phyloP scores from a whole-genome alignment of 2,113 vertebrate genomes.

The Halichoerus grypus region DNA sequence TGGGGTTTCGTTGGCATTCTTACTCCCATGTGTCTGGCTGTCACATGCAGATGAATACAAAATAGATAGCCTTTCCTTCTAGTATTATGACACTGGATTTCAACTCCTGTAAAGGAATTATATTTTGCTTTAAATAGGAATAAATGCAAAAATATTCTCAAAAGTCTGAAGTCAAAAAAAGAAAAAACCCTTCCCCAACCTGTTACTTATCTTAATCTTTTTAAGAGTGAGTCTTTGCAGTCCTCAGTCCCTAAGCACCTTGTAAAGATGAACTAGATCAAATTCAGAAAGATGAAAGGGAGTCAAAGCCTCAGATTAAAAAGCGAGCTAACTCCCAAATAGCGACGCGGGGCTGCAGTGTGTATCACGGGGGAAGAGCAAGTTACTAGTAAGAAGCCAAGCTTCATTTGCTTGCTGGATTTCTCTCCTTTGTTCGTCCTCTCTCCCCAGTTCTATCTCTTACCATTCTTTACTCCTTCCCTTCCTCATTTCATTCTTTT shows the following conservation, averaged over 20 bases:
- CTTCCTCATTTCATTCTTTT: neutral
- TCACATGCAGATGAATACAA: neutral
- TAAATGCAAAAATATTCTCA: conserved; percentile 62
- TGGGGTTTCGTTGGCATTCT: neutral
- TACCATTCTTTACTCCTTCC: neutral
- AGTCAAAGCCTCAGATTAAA: conserved; percentile 55
- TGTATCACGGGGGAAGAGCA: neutral
- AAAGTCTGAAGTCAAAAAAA: conserved; percentile 53
- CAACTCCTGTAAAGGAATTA: neutral
- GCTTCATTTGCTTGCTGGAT: neutral
- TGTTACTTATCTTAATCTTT: conserved; percentile 74
- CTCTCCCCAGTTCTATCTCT: neutral
- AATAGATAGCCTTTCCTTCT: neutral
- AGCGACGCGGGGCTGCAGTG: neutral
- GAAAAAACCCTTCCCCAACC: neutral
- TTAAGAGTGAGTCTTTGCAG: conserved; percentile 29
- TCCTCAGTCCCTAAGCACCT: conserved; percentile 64
- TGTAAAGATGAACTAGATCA: conserved; percentile 70
- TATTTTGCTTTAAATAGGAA: conserved; percentile 55
- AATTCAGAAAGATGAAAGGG: conserved; percentile 71
- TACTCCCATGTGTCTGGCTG: neutral
- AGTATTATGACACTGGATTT: neutral
- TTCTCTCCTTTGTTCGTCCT: neutral
- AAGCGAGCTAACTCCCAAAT: neutral
- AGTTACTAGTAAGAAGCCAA: neutral